These are phyloP conservation scores for Falco columbarius DNA, from an alignment of 2,797 vertebrate species.

Conservation along the genomic window DNA sequence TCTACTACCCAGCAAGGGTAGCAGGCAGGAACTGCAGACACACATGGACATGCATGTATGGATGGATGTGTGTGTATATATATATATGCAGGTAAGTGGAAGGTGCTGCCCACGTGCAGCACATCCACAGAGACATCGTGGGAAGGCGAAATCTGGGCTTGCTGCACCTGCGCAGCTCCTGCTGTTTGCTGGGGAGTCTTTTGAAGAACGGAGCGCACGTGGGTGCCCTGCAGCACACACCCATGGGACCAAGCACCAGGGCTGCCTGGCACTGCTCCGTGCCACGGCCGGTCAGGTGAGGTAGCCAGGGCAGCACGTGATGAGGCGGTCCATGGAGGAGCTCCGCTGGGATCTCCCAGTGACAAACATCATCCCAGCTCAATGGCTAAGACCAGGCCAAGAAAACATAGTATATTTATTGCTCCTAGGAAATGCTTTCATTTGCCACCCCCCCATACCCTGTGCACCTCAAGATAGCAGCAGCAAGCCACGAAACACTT, in stretches of 20 bases:
- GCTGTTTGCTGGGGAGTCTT: background rate
- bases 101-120: background rate
- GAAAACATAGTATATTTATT: background rate
- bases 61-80: rapidly evolving
- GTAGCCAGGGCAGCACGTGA: background rate
- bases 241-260: background rate
- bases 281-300: rapidly evolving
- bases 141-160: background rate
- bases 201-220: rapidly evolving
- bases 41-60: rapidly evolving
- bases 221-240: background rate
- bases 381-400: background rate
- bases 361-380: background rate
- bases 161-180: background rate
- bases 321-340: background rate
- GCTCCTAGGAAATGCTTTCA: conserved; percentile 20
- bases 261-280: background rate
- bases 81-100: rapidly evolving
- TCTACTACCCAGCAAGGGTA: background rate
- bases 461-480: background rate
- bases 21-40: background rate
- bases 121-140: rapidly evolving
- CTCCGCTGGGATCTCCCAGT: background rate
- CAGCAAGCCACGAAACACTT: background rate
- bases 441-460: background rate